phyloP scores from a whole-genome alignment of 1,140 invertebrate genomes.

The Littorina saxatilis region DNA sequence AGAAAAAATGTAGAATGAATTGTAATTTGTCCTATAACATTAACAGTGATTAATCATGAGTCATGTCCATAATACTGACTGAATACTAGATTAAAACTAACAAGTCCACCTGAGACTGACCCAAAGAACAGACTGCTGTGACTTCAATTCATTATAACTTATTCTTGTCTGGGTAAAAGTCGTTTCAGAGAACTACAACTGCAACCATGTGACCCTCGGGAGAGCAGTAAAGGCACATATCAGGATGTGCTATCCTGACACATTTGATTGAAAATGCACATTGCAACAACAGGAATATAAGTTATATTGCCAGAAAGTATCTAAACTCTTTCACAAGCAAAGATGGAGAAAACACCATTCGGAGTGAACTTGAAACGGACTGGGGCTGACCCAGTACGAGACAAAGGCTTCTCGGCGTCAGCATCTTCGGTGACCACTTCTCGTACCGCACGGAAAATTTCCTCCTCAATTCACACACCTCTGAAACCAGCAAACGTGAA shows the following conservation, averaged over 20 bases:
- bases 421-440: background rate
- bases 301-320: background rate
- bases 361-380: conserved; percentile 27
- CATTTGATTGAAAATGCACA: background rate
- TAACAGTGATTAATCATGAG: too few species aligned
- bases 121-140: too few species aligned
- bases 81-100: too few species aligned
- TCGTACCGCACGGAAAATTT: background rate
- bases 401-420: background rate
- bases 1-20: too few species aligned
- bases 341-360: conserved; percentile 26
- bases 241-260: conserved; percentile 2
- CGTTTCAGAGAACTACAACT: too few species aligned
- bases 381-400: background rate
- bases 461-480: conserved; percentile 45
- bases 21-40: too few species aligned
- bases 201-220: too few species aligned
- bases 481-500: conserved; percentile 48
- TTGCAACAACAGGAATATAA: background rate
- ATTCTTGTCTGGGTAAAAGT: too few species aligned
- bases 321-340: background rate
- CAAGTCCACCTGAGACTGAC: too few species aligned
- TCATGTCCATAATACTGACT: too few species aligned
- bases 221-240: too few species aligned
- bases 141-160: too few species aligned